These are phyloP conservation scores for Columba guinea DNA, from an alignment of 2,797 vertebrate species.

Conservation along the genomic window DNA sequence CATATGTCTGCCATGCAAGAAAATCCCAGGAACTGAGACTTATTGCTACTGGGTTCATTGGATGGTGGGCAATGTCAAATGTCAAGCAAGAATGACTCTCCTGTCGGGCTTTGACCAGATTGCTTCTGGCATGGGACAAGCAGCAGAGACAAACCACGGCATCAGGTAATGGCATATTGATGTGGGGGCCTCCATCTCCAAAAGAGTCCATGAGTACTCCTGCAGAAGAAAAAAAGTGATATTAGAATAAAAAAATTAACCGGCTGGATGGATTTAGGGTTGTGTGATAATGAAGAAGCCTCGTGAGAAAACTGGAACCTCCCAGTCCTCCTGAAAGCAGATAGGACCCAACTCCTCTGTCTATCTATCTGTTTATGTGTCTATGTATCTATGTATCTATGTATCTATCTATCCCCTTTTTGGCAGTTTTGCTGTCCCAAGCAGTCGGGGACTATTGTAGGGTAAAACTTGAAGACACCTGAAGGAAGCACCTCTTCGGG, in stretches of 20 bases:
- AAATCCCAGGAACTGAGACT: not conserved
- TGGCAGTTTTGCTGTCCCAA: not conserved
- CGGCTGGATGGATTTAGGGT: not conserved
- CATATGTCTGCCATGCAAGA: not conserved
- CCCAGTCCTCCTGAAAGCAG: not conserved
- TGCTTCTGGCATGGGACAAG: not conserved
- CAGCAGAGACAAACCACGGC: not conserved
- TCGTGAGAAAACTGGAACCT: not conserved
- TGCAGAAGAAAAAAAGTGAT: not conserved
- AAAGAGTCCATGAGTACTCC: not conserved
- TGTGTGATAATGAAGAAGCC: not conserved
- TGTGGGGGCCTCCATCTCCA: not conserved
- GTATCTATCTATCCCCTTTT: too few species aligned
- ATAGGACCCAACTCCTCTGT: not conserved
- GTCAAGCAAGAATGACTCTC: not conserved
- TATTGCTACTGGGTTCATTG: fast-evolving
- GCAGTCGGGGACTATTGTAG: not conserved
- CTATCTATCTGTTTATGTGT: too few species aligned
- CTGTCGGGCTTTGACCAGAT: not conserved
- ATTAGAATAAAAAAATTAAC: not conserved
- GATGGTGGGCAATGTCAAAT: not conserved
- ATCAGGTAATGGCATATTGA: not conserved
- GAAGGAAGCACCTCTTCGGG: not conserved
- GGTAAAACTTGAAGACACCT: not conserved
- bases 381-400: too few species aligned